Evolutionary conservation across 1,140 invertebrate species (phyloP).

Genomic region (Drosophila asahinai): DNA sequence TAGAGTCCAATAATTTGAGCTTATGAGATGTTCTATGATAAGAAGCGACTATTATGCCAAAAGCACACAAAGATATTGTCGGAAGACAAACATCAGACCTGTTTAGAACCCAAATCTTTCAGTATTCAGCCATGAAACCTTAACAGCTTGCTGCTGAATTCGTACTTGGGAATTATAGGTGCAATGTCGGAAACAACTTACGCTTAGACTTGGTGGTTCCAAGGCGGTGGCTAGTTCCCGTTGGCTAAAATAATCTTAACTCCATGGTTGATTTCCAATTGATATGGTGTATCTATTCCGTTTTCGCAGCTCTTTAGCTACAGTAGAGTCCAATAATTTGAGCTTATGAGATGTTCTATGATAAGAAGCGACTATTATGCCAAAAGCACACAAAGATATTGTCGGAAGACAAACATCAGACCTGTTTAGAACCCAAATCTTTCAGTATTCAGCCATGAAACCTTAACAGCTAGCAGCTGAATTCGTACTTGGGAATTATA

Average conservation of each 20-base stretch:
- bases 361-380: background rate
- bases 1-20: background rate
- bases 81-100: too few relatives aligned
- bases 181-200: too few relatives aligned
- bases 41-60: too few relatives aligned
- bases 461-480: background rate
- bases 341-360: background rate
- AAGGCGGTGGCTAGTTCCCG: conserved; percentile 9
- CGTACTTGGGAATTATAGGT: background rate
- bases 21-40: background rate
- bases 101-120: too few relatives aligned
- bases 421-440: too few relatives aligned
- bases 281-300: conserved; percentile 6
- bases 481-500: background rate
- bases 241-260: conserved; percentile 39
- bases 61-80: background rate
- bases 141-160: background rate
- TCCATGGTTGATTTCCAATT: conserved; percentile 27
- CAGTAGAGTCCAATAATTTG: background rate
- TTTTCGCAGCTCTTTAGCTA: background rate
- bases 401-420: too few relatives aligned
- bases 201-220: background rate
- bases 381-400: background rate
- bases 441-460: too few relatives aligned
- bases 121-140: too few relatives aligned